Evolutionary conservation across 2,797 vertebrate species (phyloP), one percentile per base, ranked within the genome.

Genomic region (Myiothlypis coronata): DNA sequence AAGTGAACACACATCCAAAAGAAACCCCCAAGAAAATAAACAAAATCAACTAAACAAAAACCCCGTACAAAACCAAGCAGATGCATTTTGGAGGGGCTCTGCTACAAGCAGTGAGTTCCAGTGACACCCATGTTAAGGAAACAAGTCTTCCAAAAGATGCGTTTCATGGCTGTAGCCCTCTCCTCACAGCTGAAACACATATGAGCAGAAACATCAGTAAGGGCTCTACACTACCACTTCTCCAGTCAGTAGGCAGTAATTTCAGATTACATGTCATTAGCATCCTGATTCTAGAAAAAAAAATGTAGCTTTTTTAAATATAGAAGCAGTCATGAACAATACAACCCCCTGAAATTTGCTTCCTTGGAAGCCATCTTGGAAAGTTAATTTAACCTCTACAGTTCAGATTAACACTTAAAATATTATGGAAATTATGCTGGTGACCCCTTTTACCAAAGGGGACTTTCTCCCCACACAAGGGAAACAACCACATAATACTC

Each of bases 141-240:
- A 46, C 3, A 68, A 37, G 34, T n/a, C n/a, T 78, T 64, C 30
- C 28, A 55, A 63, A 68, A 22, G 5, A 70, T 0, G 0, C 6
- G 1, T 43, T 78, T 74, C 12, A 14, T 12, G 41, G 47, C 28
- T 35, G 24, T 32, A 44, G 26, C 6, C 53, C 32, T 86, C 61
- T 41, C 30, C 23, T 72, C 37, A 52, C 8, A 63, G 49, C 39
- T 59, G 20, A 80, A 76, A 67, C 10, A 32, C 20, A 14, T 10
- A 74, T 6, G 46, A 80, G 14, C 69, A 55, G 39, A 76, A 80
- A 49, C 8, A 22, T 21, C 21, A 12, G 3, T 30, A 52, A 56
- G 13, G 41, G 35, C 41, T 77, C 35, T 46, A 64, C 21, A 1
- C 13, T 39, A 39, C 49, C 6, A 18, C 19, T 80, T 53, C 20